Base-by-base conservation (phyloP, 2,113 vertebrate species). In the Gallinago paraguaiae region DNA sequence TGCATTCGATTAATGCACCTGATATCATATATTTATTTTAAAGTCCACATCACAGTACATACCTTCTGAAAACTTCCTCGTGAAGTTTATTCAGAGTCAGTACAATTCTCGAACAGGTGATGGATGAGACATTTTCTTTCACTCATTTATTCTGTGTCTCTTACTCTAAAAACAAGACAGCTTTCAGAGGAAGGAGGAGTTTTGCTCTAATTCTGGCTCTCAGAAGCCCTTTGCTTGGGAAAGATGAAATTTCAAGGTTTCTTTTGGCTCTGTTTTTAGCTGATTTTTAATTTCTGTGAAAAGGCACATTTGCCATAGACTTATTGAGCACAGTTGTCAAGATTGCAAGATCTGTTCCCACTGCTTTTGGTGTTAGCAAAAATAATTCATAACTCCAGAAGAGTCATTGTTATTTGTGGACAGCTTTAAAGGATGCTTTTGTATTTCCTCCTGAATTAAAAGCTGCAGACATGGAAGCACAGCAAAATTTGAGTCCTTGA, bases 381-480 rank as follows among this genome's bases (percentile, higher is more conserved):
- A 95, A 88, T 76, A 81, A 86, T 92, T 82, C 3, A 1, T 71
- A 30, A 65, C 45, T 91, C 69, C 77, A 61, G 53, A 86, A 64
- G 63, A 92, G 23, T 59, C 64, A 60, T 51, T 81, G 50, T 89
- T 92, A 65, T 92, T 86, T 84, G 86, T 61, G 76, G 86, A n/a
- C 74, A 81, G 80, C 61, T 92, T 92, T 84, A 86, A 68, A 92
- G 53, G 69, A 82, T 53, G 31, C 2, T 6, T 88, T 81, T 81
- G 30, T 79, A 67, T 90, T 94, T 88, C 76, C 45, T 68, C 39
- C 35, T 91, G 83, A 93, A 84, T 86, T 91, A 91, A 94, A 63
- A 92, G 68, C 70, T 84, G 57, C 65, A 87, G 57, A 51, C 16
- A 60, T 16, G 27, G 76, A 92, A 90, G 72, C 60, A 78, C 46